phyloP scores from a whole-genome alignment of 35 echinoderm and acorn worm species.

The Anneissia japonica region DNA sequence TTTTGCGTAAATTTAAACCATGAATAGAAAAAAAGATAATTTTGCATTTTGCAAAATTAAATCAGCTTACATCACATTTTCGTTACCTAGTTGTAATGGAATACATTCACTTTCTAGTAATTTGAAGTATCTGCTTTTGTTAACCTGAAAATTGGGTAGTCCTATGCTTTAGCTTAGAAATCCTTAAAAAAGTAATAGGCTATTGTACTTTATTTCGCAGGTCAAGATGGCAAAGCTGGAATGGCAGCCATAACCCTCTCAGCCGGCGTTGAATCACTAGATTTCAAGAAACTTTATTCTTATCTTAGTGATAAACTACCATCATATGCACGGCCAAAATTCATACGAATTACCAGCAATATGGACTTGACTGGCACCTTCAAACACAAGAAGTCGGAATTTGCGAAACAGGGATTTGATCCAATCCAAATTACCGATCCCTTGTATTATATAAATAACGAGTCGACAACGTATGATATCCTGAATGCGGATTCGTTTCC shows the following conservation, averaged over 20 bases:
- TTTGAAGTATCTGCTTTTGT: no score
- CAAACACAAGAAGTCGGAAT: neutral
- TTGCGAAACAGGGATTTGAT: constrained; percentile 7
- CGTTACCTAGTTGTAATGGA: no score
- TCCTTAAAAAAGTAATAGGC: no score
- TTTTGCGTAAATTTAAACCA: no score
- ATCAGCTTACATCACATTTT: no score
- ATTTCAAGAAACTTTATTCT: neutral
- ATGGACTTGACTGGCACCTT: neutral
- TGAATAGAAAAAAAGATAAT: no score
- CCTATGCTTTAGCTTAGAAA: no score
- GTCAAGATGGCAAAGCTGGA: constrained; percentile 4
- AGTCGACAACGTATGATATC: neutral
- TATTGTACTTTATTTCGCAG: neutral
- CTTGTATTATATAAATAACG: neutral
- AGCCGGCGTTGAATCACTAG: neutral
- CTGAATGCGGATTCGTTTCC: neutral
- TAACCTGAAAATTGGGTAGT: no score
- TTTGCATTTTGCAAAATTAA: no score
- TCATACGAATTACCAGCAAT: neutral
- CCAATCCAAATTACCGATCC: neutral
- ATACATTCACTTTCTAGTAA: no score
- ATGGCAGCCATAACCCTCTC: neutral
- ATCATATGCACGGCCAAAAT: neutral
- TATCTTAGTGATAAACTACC: neutral